These are phyloP conservation scores for Meandrina meandrites DNA, from an alignment of 92 coral and sea anemone genomes.

Conservation along the genomic window DNA sequence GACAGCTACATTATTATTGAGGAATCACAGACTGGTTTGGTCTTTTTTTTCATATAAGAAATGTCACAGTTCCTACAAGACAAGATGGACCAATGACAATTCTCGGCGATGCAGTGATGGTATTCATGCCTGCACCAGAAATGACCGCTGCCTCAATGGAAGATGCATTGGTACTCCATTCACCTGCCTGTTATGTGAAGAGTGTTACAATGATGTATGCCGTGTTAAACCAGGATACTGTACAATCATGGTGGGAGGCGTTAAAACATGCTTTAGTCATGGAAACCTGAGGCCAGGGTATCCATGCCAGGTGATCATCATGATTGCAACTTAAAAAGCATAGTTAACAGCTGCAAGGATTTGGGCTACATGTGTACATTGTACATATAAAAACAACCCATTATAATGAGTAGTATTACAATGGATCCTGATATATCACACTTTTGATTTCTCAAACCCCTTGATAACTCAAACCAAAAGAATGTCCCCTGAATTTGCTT, in stretches of 20 bases:
- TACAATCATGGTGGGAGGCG: slow-evolving; percentile 39
- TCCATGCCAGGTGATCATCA: slow-evolving; percentile 79
- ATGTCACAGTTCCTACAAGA: background rate
- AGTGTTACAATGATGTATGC: slow-evolving; percentile 65
- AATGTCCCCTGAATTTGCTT: too few relatives aligned
- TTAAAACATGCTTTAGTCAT: slow-evolving; percentile 55
- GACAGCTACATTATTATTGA: too few relatives aligned
- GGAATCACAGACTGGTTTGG: too few relatives aligned
- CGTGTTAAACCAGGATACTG: slow-evolving; percentile 72
- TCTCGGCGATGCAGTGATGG: slow-evolving; percentile 65
- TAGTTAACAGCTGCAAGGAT: too few relatives aligned
- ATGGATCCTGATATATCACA: too few relatives aligned
- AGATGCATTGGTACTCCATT: slow-evolving; percentile 72
- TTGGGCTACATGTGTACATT: too few relatives aligned
- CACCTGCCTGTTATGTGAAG: slow-evolving; percentile 75
- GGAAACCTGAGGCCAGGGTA: slow-evolving; percentile 61
- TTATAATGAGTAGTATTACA: too few relatives aligned
- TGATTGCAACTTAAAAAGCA: too few relatives aligned
- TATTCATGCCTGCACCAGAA: slow-evolving; percentile 65
- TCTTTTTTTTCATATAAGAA: background rate
- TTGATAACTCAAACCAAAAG: too few relatives aligned
- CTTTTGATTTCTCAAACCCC: too few relatives aligned
- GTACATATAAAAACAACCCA: too few relatives aligned
- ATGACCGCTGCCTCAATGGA: slow-evolving; percentile 71
- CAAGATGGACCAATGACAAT: slow-evolving; percentile 30